Conservation (phyloP, 2,797 vertebrate species). For the Dermochelys coriacea region DNA sequence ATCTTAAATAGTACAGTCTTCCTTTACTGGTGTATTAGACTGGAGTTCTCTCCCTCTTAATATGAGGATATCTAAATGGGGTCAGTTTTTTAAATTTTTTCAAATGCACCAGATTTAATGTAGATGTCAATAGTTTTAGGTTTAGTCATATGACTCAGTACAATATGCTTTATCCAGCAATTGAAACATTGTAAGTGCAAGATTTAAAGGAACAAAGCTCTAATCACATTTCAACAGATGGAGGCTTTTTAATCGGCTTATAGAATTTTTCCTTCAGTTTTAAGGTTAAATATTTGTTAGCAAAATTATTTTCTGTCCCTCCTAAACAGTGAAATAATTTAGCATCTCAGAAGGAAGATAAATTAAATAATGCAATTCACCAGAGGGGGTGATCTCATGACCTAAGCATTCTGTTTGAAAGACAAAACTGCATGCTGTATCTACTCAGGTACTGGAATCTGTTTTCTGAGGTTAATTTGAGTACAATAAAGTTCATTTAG, state of each 20-base stretch:
- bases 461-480: neutral
- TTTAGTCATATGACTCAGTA: neutral
- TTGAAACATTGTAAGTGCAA: neutral
- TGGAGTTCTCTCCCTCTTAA: neutral
- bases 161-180: neutral
- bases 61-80: neutral
- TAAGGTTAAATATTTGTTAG: neutral
- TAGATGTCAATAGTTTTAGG: neutral
- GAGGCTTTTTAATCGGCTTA: neutral
- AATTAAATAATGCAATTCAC: neutral
- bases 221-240: neutral
- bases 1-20: neutral
- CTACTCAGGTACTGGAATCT: fast-evolving
- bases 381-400: neutral
- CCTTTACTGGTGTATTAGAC: fast-evolving
- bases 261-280: neutral
- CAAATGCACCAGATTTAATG: no score
- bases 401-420: neutral
- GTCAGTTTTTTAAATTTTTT: no score
- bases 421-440: neutral
- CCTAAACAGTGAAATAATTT: neutral
- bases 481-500: fast-evolving
- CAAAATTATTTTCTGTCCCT: neutral
- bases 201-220: neutral
- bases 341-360: neutral